Conservation (phyloP, 2,888 invertebrate genomes). For the Chrysodeixis includens region DNA sequence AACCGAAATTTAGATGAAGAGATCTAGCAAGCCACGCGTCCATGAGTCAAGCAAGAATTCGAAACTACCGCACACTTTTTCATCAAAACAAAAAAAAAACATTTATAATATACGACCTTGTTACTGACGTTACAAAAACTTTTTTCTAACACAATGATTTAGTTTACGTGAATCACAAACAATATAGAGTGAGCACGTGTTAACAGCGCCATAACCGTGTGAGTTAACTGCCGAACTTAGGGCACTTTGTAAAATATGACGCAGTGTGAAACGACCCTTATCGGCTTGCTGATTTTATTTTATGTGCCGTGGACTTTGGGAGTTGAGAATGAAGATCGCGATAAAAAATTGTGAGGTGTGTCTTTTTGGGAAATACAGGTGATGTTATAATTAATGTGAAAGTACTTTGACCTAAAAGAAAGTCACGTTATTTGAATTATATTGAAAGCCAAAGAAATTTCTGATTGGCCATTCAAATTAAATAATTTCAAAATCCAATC, state of each 20-base stretch:
- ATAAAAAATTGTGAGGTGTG: conserved; percentile 1
- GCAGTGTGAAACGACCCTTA: conserved; percentile 82
- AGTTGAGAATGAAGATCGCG: conserved; percentile 3
- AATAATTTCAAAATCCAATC: too few relatives aligned
- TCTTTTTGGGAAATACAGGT: background rate
- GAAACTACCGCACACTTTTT: too few relatives aligned
- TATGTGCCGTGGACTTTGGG: conserved; percentile 49
- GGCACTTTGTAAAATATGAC: conserved; percentile 88
- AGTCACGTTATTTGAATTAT: too few relatives aligned
- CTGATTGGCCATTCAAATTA: too few relatives aligned
- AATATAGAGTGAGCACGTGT: conserved; percentile 86
- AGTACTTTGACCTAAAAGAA: too few relatives aligned
- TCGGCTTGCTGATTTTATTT: conserved; percentile 76
- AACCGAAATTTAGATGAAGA: too few relatives aligned
- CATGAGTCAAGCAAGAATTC: too few relatives aligned
- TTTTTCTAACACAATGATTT: conserved; percentile 76
- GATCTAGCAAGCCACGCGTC: too few relatives aligned
- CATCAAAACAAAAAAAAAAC: background rate
- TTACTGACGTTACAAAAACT: conserved; percentile 60
- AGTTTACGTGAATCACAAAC: conserved; percentile 75
- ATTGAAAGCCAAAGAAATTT: too few relatives aligned
- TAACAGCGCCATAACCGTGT: conserved; percentile 86
- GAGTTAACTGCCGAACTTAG: conserved; percentile 87
- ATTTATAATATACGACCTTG: conserved; percentile 13
- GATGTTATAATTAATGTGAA: background rate